phyloP scores from a whole-genome alignment of 2,888 invertebrate species.

The Nephrotoma guestfalica region DNA sequence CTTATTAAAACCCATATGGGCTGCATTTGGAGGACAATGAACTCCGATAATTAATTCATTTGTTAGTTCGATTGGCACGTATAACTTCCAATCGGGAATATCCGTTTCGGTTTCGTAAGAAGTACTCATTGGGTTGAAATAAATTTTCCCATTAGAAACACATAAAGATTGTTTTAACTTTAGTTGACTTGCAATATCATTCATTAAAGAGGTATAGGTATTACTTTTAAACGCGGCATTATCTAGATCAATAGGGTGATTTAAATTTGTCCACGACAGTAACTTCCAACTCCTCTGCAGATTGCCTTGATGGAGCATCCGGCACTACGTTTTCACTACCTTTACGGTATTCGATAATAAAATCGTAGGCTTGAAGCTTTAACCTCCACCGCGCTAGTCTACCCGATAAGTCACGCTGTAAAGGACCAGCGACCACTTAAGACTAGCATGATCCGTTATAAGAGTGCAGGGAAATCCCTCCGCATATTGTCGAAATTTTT shows the following conservation, averaged over 20 bases:
- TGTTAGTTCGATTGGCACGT: no score
- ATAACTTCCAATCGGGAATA: no score
- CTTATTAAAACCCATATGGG: not conserved
- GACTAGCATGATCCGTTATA: not conserved
- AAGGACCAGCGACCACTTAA: no score
- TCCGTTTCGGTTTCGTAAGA: no score
- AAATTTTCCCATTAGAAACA: no score
- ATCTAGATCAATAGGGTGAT: not conserved
- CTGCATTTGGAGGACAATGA: not conserved
- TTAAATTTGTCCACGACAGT: no score
- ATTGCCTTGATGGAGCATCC: not conserved
- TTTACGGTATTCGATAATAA: no score
- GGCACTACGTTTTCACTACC: not conserved
- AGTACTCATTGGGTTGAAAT: no score
- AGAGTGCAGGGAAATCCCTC: not conserved
- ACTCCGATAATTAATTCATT: no score
- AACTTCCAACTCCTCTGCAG: not conserved
- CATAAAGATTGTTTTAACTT: not conserved
- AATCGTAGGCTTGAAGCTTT: no score
- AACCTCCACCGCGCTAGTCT: no score
- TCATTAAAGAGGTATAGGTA: not conserved
- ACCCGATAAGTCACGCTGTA: no score
- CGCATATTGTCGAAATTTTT: not conserved
- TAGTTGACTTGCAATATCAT: not conserved
- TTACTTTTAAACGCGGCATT: not conserved